Evolutionary conservation across 2,888 invertebrate species (phyloP), one percentile per base, ranked within the genome.

Genomic region (Lasius fuliginosus): DNA sequence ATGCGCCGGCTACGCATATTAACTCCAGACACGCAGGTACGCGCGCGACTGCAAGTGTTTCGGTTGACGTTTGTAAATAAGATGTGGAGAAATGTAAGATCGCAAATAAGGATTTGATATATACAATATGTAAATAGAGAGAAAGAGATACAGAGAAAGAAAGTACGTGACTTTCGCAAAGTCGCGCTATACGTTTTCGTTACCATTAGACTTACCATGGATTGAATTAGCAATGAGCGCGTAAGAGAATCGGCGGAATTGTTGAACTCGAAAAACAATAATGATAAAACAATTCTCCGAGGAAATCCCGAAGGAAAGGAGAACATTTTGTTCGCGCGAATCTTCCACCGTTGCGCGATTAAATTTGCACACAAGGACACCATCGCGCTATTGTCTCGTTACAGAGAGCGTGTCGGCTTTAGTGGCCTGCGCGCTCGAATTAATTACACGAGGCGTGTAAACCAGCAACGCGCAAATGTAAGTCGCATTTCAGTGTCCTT

Each of bases 311-410:
- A 64, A 23, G 4, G 6, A 49, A 30, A 42, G n/a, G 27, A 42
- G 42, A 23, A 56, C 56, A 42, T 23, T 68, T 68, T 23, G 42
- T 42, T 77, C 42, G 27, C 33, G 58, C 64, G 9, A 36, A 62
- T 76, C 12, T 36, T 53, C 65, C 23, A 58, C 42, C 42, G 60
- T 64, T 76, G 53, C 40, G 23, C 40, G 79, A 69, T 79, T 60
- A 60, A 69, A 60, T 79, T 79, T 69, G 46, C 60, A 60, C 58
- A 79, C 33, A 60, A 23, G 18, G 46, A 77, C 53, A 40, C n/a
- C 23, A 58, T 6, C 27, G 5, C 30, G 76, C 56, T 49, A 67
- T 77, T 67, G 77, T 67, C 40, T 79, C n/a, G 42, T 76, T 76
- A 33, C 64, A 64, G 18, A 36, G 46, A 12, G 49, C 33, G n/a